Percentiles rank a stretch among this genome's conserved stretches.
These are phyloP conservation scores for Pteronura brasiliensis DNA, from an alignment of 2,113 vertebrate genomes.

Conservation along the genomic window DNA sequence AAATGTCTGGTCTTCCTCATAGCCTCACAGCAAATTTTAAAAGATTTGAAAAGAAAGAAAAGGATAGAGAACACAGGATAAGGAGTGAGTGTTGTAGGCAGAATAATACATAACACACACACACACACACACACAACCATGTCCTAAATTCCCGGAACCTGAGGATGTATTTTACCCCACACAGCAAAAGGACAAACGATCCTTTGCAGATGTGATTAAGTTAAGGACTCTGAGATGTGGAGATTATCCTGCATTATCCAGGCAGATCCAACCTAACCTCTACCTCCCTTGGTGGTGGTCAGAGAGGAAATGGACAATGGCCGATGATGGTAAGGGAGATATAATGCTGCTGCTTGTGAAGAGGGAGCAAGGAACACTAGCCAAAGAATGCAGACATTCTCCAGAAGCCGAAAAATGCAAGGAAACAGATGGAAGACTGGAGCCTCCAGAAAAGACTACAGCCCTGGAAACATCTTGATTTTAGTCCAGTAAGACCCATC, in stretches of 20 bases:
- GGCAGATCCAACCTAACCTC: background rate
- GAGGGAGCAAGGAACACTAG: background rate
- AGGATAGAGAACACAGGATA: background rate
- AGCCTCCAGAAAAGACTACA: background rate
- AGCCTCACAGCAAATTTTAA: background rate
- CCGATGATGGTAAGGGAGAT: background rate
- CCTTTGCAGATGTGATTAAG: background rate
- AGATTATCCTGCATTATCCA: background rate
- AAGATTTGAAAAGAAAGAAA: background rate
- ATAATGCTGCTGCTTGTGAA: background rate
- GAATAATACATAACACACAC: background rate
- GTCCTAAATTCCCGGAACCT: background rate
- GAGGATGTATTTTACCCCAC: background rate
- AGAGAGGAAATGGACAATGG: background rate
- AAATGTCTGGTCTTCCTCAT: background rate
- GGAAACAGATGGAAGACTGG: background rate
- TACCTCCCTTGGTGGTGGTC: background rate
- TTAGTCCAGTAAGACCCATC: background rate
- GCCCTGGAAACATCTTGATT: background rate
- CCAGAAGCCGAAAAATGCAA: background rate
- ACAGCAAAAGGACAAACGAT: background rate
- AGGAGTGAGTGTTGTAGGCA: background rate
- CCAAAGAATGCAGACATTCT: background rate
- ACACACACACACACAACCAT: background rate
- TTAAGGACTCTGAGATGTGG: background rate